These are phyloP conservation scores for Cottoperca gobio DNA, from an alignment of 2,797 vertebrate genomes.

Conservation along the genomic window DNA sequence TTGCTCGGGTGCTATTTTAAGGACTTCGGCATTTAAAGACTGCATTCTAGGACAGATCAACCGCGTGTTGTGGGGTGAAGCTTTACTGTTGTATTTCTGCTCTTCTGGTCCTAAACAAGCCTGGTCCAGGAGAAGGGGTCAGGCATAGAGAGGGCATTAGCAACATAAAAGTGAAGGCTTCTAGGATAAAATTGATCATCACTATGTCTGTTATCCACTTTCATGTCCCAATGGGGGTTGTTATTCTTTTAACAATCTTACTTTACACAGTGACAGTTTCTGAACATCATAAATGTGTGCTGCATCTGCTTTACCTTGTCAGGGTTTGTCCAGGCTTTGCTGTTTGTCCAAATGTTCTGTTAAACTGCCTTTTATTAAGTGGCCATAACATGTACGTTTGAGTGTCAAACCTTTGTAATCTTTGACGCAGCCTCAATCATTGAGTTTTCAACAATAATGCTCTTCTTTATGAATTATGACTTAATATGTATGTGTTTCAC, in stretches of 20 bases:
- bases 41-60: rapidly evolving
- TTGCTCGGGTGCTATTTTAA: not conserved
- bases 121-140: slow-evolving; percentile 28
- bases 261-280: rapidly evolving
- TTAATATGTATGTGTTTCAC: not conserved
- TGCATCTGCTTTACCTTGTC: not conserved
- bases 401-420: not conserved
- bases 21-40: rapidly evolving
- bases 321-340: slow-evolving; percentile 25
- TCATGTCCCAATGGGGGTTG: slow-evolving; percentile 3
- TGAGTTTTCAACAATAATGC: not conserved
- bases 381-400: not conserved
- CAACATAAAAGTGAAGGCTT: slow-evolving; percentile 51
- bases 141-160: slow-evolving; percentile 12
- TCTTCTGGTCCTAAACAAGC: slow-evolving; percentile 35
- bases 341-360: slow-evolving; percentile 47
- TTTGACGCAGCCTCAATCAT: not conserved
- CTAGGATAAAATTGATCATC: slow-evolving; percentile 37
- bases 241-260: not conserved
- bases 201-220: slow-evolving; percentile 15
- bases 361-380: slow-evolving; percentile 32
- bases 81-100: slow-evolving; percentile 43
- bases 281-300: rapidly evolving
- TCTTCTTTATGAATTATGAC: not conserved
- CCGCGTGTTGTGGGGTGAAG: not conserved